These are phyloP conservation scores for Neotoxoptera formosana DNA, from an alignment of 1,140 invertebrate species.

Conservation along the genomic window DNA sequence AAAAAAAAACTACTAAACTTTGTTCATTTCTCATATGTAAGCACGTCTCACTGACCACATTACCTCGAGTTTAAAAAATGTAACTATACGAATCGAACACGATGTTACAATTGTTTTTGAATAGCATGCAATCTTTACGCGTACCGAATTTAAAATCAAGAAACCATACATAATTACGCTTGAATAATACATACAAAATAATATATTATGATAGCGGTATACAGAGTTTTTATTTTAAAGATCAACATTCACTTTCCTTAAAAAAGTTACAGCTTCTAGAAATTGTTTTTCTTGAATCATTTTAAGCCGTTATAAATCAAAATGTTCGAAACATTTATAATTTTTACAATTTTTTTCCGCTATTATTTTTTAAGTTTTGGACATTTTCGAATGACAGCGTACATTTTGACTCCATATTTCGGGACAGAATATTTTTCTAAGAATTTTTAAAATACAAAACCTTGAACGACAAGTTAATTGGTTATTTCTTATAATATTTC, in stretches of 20 bases:
- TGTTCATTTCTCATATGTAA: constrained; percentile 37
- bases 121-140: background rate
- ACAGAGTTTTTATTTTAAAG: background rate
- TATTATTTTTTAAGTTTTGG: too few species aligned
- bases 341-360: too few species aligned
- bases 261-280: too few species aligned
- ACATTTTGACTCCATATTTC: too few species aligned
- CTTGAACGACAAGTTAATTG: too few species aligned
- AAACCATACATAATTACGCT: background rate
- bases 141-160: background rate
- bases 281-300: too few species aligned
- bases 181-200: background rate
- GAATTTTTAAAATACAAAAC: too few species aligned
- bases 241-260: background rate
- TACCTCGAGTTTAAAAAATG: background rate
- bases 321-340: too few species aligned
- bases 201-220: background rate
- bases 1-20: constrained; percentile 38
- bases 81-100: background rate
- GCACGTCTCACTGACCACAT: background rate
- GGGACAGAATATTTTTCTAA: too few species aligned
- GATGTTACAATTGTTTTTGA: background rate
- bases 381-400: too few species aligned
- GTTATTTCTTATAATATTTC: background rate
- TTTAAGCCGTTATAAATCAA: too few species aligned